These are phyloP conservation scores for Chironomus tentans DNA, from an alignment of 2,888 invertebrate species.

Conservation along the genomic window DNA sequence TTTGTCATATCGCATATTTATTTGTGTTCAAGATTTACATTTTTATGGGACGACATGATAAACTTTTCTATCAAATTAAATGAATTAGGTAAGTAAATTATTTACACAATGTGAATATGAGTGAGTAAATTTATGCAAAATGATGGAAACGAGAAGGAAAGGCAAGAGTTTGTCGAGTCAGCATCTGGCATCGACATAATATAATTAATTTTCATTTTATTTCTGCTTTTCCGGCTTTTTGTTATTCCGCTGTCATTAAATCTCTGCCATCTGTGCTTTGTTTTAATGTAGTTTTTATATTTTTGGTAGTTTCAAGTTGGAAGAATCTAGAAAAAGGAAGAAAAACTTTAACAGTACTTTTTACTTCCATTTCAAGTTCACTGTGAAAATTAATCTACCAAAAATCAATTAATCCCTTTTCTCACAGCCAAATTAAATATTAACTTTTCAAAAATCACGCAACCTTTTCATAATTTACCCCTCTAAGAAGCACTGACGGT, in stretches of 20 bases:
- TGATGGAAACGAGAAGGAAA: background rate
- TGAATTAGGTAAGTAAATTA: too few relatives aligned
- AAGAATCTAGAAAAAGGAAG: background rate
- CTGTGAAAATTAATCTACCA: too few relatives aligned
- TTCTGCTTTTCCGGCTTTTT: background rate
- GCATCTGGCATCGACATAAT: background rate
- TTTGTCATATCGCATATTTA: background rate
- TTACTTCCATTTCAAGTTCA: background rate
- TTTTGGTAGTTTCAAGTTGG: background rate
- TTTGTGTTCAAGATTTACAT: background rate
- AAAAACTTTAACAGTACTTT: background rate
- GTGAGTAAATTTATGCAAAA: background rate
- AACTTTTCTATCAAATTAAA: background rate
- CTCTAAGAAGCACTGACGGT: too few relatives aligned
- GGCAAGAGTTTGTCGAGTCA: background rate
- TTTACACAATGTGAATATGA: background rate
- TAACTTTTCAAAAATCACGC: too few relatives aligned
- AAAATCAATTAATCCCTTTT: too few relatives aligned
- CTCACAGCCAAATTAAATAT: too few relatives aligned
- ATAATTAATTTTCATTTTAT: background rate
- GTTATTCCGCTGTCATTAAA: background rate
- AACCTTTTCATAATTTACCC: too few relatives aligned
- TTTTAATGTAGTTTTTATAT: background rate
- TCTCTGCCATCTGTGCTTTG: background rate
- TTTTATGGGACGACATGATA: background rate